Evolutionary conservation across 2,888 invertebrate species (phyloP).

Genomic region (Anarsia innoxiella): DNA sequence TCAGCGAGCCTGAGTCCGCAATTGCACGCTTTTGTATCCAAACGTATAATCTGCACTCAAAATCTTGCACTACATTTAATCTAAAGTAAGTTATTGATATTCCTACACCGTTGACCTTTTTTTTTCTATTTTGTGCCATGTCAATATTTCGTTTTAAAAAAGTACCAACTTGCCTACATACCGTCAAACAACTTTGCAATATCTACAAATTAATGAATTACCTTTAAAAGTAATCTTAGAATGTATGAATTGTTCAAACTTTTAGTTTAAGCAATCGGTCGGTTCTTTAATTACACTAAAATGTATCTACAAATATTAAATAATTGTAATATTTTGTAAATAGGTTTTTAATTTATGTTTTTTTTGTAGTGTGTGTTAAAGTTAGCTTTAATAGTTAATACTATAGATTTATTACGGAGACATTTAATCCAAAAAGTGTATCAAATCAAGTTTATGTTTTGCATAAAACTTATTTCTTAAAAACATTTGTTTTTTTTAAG

Average conservation of each 20-base stretch:
- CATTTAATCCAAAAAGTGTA: conserved; percentile 64
- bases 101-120: conserved; percentile 17
- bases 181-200: not conserved
- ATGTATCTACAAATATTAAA: not conserved
- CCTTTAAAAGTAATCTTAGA: not conserved
- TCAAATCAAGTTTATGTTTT: conserved; percentile 30
- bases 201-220: not conserved
- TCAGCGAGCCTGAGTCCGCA: conserved; percentile 64
- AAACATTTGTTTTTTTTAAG: too few relatives aligned
- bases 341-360: conserved; percentile 62
- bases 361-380: conserved; percentile 52
- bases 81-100: not conserved
- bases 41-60: not conserved
- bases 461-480: conserved; percentile 32
- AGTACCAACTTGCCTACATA: not conserved
- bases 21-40: conserved; percentile 57
- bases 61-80: not conserved
- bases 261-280: not conserved
- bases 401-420: conserved; percentile 34
- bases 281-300: not conserved
- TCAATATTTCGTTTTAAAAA: conserved; percentile 19
- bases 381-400: conserved; percentile 72
- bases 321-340: conserved; percentile 70
- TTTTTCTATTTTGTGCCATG: conserved; percentile 50
- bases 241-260: not conserved